Base-by-base conservation (phyloP, 2,113 vertebrate species). In the Rattus norvegicus region DNA sequence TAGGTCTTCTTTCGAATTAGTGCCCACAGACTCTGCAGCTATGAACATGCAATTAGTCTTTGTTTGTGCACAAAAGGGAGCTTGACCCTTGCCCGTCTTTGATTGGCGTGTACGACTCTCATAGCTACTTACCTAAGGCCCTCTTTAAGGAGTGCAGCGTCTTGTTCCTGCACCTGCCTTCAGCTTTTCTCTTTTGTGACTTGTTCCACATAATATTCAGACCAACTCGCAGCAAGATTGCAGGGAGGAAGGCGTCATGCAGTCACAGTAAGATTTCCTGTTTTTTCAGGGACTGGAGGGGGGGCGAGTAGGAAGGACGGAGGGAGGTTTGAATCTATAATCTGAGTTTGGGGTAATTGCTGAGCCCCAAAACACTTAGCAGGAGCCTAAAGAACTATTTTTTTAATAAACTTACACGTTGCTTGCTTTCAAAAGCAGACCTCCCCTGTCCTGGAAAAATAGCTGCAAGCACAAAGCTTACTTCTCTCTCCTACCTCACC, bases 41-140 rank as follows among this genome's bases (percentile, higher is more conserved):
- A 98, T 98, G 98, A 97, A 98, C 97, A 97, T 97, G 97, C 95
- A 98, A 98, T 98, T 98, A 98, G 98, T 95, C 97, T 98, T 98
- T 98, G 97, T 97, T 91, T 95, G 91, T 87, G 95, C 95, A 98
- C 96, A 98, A 98, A 98, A 92, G 95, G 92, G 97, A 98, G 97
- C 98, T 98, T 98, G 97, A 98, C 98, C 98, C 98, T 97, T 97
- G 96, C 63, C 95, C 70, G 77, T 83, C 92, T 97, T 96, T 97
- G 98, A 98, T 96, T 98, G 97, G 96, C 96, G 95, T 95, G 93
- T 97, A 95, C 94, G 94, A 96, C 97, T 95, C 97, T 97, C 95
- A 91, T 97, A 95, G 95, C 98, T 97, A 97, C 97, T 97, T 98
- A 97, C 98, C 97, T 98, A 97, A 97, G 98, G 95, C 96, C 92